A percentile compares a stretch with the other conserved stretches of the same genome.
Conservation (phyloP, 92 coral and sea anemone genomes). For the Porites cylindrica region DNA sequence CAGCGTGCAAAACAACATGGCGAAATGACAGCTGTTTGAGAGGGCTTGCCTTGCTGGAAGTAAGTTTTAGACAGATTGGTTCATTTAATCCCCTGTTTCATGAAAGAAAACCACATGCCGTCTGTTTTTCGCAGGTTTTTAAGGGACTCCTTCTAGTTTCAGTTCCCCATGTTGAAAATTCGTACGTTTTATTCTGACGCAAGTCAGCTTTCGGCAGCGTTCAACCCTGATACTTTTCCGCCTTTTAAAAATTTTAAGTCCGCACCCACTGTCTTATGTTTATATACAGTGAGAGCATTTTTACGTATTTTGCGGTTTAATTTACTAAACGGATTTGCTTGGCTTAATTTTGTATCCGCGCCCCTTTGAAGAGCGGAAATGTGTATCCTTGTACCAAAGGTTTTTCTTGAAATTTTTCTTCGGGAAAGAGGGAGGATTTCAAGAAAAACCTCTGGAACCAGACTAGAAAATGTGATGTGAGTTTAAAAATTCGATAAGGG, state of each 20-base stretch:
- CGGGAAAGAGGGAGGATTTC: too few relatives aligned
- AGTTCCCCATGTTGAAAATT: background rate
- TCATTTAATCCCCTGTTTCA: background rate
- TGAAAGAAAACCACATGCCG: too few relatives aligned
- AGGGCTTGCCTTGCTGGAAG: conserved; percentile 16
- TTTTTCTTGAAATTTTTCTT: too few relatives aligned
- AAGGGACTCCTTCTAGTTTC: background rate
- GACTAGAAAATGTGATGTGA: too few relatives aligned
- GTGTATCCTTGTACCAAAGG: too few relatives aligned
- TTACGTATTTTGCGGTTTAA: background rate
- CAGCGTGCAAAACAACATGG: conserved; percentile 3
- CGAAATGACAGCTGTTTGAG: background rate
- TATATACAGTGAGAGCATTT: background rate
- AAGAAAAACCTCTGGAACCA: too few relatives aligned
- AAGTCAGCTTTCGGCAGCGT: too few relatives aligned
- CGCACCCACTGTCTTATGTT: background rate
- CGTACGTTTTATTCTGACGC: too few relatives aligned
- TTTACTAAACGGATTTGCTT: background rate
- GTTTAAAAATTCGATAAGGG: too few relatives aligned
- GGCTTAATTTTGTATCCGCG: too few relatives aligned
- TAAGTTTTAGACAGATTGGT: background rate
- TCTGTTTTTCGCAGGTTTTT: background rate
- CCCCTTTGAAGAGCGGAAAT: too few relatives aligned
- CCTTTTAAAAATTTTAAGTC: background rate
- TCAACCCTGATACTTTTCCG: background rate